These are phyloP conservation scores for Pseudochirops cupreus DNA, from an alignment of 2,797 vertebrate species.

Conservation along the genomic window DNA sequence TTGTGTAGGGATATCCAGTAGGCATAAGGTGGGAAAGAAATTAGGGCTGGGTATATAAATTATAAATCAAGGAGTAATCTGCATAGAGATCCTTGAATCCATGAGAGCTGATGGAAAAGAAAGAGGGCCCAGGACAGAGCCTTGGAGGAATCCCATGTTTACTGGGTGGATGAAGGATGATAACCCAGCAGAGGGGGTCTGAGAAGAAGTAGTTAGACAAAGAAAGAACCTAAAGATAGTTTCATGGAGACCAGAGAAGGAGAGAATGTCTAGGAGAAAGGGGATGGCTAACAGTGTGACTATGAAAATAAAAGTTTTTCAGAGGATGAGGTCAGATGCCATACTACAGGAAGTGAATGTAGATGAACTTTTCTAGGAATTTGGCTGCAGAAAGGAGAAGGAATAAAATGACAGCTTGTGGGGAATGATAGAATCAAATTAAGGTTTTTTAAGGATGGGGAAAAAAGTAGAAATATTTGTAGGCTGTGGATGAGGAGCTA, in stretches of 20 bases:
- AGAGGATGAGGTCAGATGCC: background rate
- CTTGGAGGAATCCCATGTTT: background rate
- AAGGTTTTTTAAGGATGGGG: background rate
- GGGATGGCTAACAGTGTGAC: background rate
- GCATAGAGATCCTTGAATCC: background rate
- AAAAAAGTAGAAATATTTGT: background rate
- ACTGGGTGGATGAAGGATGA: background rate
- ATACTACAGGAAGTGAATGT: background rate
- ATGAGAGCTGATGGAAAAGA: background rate
- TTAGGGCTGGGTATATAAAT: background rate
- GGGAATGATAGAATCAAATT: background rate
- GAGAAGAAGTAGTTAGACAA: background rate
- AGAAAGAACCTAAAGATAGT: background rate
- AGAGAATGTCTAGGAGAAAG: background rate
- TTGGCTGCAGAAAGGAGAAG: background rate
- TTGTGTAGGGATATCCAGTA: background rate
- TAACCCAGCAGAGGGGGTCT: background rate
- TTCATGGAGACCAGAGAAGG: background rate
- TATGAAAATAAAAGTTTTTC: background rate
- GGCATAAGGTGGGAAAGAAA: background rate
- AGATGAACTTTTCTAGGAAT: background rate
- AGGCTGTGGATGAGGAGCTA: background rate
- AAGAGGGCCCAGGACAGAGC: background rate
- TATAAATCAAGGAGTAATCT: background rate
- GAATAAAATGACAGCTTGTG: background rate